Conservation (phyloP, 2,113 vertebrate species). For the Neolamprologus sp. region DNA sequence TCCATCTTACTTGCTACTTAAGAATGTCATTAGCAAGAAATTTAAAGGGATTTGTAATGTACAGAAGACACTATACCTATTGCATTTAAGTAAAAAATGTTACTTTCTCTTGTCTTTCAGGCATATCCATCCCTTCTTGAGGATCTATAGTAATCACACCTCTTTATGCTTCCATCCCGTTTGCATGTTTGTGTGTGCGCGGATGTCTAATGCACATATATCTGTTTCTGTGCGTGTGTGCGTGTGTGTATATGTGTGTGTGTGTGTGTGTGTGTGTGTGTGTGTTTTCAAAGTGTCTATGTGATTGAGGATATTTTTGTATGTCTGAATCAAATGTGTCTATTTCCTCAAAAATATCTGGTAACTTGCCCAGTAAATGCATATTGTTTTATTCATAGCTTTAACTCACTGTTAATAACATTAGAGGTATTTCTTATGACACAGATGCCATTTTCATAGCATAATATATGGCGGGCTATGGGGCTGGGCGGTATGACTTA, state of each 20-base stretch:
- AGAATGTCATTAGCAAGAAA: background rate
- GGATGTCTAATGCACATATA: background rate
- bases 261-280: background rate
- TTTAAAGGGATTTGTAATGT: background rate
- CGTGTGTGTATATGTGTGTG: background rate
- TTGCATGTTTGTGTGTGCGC: background rate
- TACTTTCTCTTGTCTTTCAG: slow-evolving; percentile 30
- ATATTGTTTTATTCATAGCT: background rate
- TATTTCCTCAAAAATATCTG: slow-evolving; percentile 12
- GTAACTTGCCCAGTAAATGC: background rate
- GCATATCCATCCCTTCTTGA: slow-evolving; percentile 18
- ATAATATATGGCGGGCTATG: background rate
- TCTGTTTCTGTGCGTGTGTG: background rate
- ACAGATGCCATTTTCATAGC: background rate
- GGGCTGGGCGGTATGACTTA: background rate
- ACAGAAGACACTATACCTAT: background rate
- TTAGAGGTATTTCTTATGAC: background rate
- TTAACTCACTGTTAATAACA: background rate
- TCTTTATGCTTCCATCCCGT: slow-evolving; percentile 2
- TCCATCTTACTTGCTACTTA: background rate
- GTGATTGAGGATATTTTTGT: background rate
- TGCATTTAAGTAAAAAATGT: background rate
- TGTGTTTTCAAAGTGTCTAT: background rate
- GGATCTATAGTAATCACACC: slow-evolving; percentile 38
- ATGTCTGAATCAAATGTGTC: background rate